Conservation (phyloP, 35 echinoderm and acorn worm species). For the Stichopus chloronotus region DNA sequence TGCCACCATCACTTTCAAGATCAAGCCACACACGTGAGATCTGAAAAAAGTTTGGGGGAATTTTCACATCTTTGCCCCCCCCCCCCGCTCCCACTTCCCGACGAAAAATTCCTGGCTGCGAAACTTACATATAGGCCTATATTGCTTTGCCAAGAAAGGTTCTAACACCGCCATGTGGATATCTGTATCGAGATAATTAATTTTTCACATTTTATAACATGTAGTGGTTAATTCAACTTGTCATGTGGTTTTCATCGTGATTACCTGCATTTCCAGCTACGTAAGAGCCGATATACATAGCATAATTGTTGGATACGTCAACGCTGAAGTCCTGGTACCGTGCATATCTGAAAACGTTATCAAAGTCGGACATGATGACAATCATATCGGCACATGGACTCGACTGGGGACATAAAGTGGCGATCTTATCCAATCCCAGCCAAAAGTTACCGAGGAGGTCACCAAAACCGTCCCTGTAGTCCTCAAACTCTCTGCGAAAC, state of each 20-base stretch:
- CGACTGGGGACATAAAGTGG: not conserved
- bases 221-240: no score
- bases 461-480: constrained; percentile 19
- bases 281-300: not conserved
- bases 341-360: not conserved
- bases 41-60: no score
- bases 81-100: no score
- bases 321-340: not conserved
- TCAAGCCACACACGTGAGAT: no score
- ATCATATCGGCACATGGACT: not conserved
- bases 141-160: no score
- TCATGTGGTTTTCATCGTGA: not conserved
- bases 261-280: not conserved
- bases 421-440: constrained; percentile 28
- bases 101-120: no score
- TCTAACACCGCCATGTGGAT: no score
- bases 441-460: constrained; percentile 25
- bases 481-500: not conserved
- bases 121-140: no score
- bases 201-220: no score
- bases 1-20: no score
- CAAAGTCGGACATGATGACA: not conserved
- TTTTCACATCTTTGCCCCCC: no score
- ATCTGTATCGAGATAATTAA: no score
- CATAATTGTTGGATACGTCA: not conserved